Evolutionary conservation across 2,113 vertebrate genomes (phyloP).

Genomic region (Cervus canadensis): DNA sequence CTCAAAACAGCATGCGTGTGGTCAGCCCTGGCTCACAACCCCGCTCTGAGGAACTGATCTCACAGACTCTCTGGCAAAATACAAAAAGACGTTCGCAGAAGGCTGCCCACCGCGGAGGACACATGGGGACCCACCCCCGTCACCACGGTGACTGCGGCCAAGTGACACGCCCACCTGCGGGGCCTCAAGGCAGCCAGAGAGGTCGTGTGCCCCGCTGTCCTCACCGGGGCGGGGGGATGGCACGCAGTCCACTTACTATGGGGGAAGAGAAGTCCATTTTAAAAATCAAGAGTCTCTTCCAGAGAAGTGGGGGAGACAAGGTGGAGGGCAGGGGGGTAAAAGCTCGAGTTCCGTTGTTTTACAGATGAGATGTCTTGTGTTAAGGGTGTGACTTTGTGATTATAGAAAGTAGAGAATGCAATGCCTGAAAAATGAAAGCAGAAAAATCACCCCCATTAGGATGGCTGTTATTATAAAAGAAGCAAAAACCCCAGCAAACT

Average conservation of each 20-base stretch:
- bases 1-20: too few relatives aligned
- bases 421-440: not conserved
- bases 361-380: not conserved
- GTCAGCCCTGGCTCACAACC: not conserved
- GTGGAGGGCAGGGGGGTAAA: not conserved
- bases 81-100: not conserved
- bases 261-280: not conserved
- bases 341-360: not conserved
- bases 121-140: too few relatives aligned
- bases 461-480: not conserved
- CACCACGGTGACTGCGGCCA: accelerated
- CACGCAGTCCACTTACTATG: not conserved
- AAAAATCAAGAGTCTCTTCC: not conserved
- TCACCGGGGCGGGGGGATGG: not conserved
- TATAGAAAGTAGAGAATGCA: not conserved
- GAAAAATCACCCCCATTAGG: not conserved
- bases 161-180: not conserved
- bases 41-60: not conserved
- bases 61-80: not conserved
- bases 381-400: not conserved
- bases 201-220: accelerated
- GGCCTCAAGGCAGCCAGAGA: not conserved
- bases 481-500: not conserved
- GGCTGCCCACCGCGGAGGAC: not conserved
- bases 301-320: not conserved